Evolutionary conservation across 2,888 invertebrate genomes (phyloP), one percentile per base, ranked within the genome.

Genomic region (Drosophila nr. perissopoda): DNA sequence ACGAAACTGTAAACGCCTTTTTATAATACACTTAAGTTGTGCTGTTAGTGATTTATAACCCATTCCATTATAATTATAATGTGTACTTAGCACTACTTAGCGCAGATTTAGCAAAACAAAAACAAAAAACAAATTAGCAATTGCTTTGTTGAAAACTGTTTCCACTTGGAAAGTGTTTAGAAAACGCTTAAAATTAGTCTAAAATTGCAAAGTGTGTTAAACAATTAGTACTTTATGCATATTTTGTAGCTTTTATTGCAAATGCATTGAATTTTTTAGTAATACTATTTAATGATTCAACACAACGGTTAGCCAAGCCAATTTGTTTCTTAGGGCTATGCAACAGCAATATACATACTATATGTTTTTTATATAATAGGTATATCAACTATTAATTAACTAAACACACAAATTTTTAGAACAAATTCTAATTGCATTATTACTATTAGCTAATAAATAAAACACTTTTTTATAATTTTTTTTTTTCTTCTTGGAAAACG

Each of bases 81-180:
- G 68, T 67, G 64, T 66, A 81, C 69, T 81, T 84, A 89, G 87
- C 82, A 80, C 58, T 73, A 80, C 58, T 73, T 88, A 81, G 74
- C 76, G 68, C 88, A 89, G 88, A 85, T 88, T 89, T 85, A 85
- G 89, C 58, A 70, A 36, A 68, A 25, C 25, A 18, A 65, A 21
- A 36, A 21, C 31, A 31, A 21, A 82, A 85, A 76, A 73, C 54
- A 68, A 83, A 75, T 59, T 88, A 89, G 85, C 80, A 88, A 84
- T 89, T 87, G 89, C 84, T 89, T 85, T 85, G 88, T 88, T 88
- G 31, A 74, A 76, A 76, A 82, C 68, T 57, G 25, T 72, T 84
- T 87, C 67, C 68, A 82, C 67, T 53, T 84, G 74, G 69, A 86
- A 82, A 79, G 79, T 71, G 74, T 81, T 80, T 69, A 64, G 65